These are phyloP conservation scores for Galerucella calmariensis DNA, from an alignment of 2,888 invertebrate species.

Conservation along the genomic window DNA sequence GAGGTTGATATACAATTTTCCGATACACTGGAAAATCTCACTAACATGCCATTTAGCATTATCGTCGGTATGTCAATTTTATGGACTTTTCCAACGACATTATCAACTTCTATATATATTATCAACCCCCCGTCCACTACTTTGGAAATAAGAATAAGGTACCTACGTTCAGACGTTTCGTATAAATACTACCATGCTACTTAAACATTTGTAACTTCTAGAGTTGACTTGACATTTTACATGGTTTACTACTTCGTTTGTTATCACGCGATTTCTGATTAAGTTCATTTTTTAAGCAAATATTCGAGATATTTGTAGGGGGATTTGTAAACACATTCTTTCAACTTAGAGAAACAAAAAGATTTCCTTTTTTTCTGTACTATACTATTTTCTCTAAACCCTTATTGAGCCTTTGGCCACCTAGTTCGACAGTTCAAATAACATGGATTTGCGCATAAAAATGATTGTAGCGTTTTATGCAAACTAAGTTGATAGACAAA, in stretches of 20 bases:
- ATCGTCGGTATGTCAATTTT: constrained; percentile 31
- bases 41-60: constrained; percentile 27
- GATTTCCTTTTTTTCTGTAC: no score
- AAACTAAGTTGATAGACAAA: constrained; percentile 29
- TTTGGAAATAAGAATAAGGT: constrained; percentile 27
- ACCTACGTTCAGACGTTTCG: constrained; percentile 35
- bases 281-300: constrained; percentile 8
- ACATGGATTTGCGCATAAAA: not conserved
- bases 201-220: constrained; percentile 41
- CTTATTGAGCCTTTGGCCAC: not conserved
- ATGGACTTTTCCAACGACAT: constrained; percentile 33
- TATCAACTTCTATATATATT: constrained; percentile 39
- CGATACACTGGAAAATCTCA: not conserved
- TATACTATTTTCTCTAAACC: not conserved
- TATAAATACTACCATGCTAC: constrained; percentile 38
- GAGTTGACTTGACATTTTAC: constrained; percentile 39
- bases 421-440: not conserved
- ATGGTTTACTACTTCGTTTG: constrained; percentile 41
- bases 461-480: constrained; percentile 29
- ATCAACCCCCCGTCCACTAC: constrained; percentile 21
- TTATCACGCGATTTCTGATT: constrained; percentile 40
- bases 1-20: not conserved
- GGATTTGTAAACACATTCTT: constrained; percentile 1
- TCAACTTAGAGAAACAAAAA: no score
- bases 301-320: constrained; percentile 15